phyloP scores from a whole-genome alignment of 2,888 invertebrate species.

The Ganaspis brasiliensis region DNA sequence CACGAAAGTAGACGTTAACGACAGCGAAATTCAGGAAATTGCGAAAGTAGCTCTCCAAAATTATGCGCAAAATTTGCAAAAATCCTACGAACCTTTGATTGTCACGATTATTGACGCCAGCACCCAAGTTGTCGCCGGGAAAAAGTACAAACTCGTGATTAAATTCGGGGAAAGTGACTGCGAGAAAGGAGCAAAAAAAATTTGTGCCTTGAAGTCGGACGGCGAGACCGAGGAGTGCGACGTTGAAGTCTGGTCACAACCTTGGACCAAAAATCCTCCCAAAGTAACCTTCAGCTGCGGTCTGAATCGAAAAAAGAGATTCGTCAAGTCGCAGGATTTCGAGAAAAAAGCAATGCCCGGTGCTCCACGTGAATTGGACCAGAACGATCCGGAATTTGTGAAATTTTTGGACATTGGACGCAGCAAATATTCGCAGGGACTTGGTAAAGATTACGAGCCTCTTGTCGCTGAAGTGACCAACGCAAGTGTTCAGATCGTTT shows the following conservation, averaged over 20 bases:
- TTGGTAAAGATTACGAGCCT: conserved; percentile 65
- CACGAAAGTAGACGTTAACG: conserved; percentile 44
- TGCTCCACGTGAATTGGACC: conserved; percentile 26
- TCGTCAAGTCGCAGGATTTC: too few relatives aligned
- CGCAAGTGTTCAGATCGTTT: conserved; percentile 82
- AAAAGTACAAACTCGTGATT: conserved; percentile 83
- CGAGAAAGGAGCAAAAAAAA: conserved; percentile 74
- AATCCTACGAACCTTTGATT: conserved; percentile 71
- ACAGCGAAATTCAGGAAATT: conserved; percentile 63
- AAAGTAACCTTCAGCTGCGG: conserved; percentile 63
- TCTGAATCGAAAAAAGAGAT: too few relatives aligned
- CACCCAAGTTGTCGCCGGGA: conserved; percentile 82
- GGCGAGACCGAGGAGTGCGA: conserved; percentile 80
- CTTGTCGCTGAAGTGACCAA: conserved; percentile 80
- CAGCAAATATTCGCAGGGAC: conserved; percentile 65
- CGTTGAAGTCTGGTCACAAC: conserved; percentile 83
- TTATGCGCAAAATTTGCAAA: conserved; percentile 64
- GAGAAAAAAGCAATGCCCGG: conserved; percentile 41
- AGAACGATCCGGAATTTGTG: conserved; percentile 63
- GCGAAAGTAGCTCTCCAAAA: conserved; percentile 64
- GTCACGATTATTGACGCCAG: conserved; percentile 80
- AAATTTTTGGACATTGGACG: conserved; percentile 56
- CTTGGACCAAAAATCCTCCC: conserved; percentile 79
- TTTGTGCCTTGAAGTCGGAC: conserved; percentile 71
- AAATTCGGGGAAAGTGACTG: conserved; percentile 83